Evolutionary conservation across 1,140 invertebrate species (phyloP).

Genomic region (Pseudomyrmex pallidus): DNA sequence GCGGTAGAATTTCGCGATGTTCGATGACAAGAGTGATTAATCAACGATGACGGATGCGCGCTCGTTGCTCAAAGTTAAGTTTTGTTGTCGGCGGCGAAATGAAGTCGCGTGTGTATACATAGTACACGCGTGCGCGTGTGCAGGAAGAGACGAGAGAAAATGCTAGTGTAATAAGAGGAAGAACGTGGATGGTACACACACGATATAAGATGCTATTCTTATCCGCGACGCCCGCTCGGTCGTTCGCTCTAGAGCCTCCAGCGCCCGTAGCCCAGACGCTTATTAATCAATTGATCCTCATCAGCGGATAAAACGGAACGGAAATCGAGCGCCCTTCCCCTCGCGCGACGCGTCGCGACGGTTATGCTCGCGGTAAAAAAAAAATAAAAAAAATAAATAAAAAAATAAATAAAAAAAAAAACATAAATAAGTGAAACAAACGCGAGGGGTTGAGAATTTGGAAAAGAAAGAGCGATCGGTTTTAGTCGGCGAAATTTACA

Average conservation of each 20-base stretch:
- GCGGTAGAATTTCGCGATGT: conserved; percentile 1
- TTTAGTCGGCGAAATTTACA: conserved; percentile 60
- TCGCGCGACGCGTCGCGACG: conserved; percentile 12
- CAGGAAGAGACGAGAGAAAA: conserved; percentile 48
- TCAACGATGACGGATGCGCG: conserved; percentile 29
- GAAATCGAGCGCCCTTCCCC: conserved; percentile 72
- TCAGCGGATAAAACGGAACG: conserved; percentile 77
- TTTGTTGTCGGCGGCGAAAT: not conserved
- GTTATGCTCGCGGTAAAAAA: not conserved
- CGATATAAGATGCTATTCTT: conserved; percentile 62
- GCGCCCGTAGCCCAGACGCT: conserved; percentile 72
- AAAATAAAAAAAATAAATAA: too few relatives aligned
- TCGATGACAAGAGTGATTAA: conserved; percentile 18
- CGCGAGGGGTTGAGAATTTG: conserved; percentile 22
- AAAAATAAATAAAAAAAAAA: too few relatives aligned
- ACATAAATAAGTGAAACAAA: too few relatives aligned
- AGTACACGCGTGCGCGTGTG: not conserved
- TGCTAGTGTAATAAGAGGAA: conserved; percentile 29
- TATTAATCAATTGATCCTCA: conserved; percentile 82
- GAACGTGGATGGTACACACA: conserved; percentile 36
- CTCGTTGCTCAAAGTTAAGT: conserved; percentile 42
- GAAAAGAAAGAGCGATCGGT: conserved; percentile 22
- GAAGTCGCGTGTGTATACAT: not conserved
- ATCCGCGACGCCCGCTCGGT: conserved; percentile 57
- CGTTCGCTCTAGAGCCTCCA: conserved; percentile 50